phyloP scores from a whole-genome alignment of 1,140 invertebrate species.

The Cecropterus lyciades region DNA sequence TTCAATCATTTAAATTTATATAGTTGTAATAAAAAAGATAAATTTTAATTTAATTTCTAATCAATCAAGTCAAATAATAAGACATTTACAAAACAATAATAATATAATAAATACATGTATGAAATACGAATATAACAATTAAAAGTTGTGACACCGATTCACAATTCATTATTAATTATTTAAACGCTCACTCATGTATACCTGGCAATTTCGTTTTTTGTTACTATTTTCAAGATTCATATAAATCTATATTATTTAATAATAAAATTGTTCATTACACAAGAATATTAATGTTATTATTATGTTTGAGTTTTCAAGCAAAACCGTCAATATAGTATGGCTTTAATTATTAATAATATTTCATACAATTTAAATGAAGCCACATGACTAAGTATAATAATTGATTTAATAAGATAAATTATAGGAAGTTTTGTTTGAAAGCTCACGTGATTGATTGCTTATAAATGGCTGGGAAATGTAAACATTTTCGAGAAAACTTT shows the following conservation, averaged over 20 bases:
- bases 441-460: neutral
- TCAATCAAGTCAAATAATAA: neutral
- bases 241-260: slow-evolving; percentile 7
- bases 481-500: too few relatives aligned
- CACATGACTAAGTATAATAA: neutral
- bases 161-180: neutral
- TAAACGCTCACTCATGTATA: slow-evolving; percentile 9
- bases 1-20: too few relatives aligned
- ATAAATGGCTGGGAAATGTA: neutral
- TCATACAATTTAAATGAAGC: too few relatives aligned
- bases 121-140: neutral
- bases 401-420: too few relatives aligned
- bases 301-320: slow-evolving; percentile 2
- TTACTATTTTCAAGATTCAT: slow-evolving; percentile 10
- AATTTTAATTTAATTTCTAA: too few relatives aligned
- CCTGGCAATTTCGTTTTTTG: slow-evolving; percentile 8
- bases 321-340: neutral
- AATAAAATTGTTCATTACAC: slow-evolving; percentile 25
- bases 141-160: slow-evolving; percentile 17
- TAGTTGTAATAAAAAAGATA: too few relatives aligned
- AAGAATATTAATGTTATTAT: neutral
- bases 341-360: slow-evolving; percentile 4
- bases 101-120: neutral
- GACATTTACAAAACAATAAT: neutral
- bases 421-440: slow-evolving; percentile 1